Evolutionary conservation across 37 sponge, comb jelly and placozoan species (phyloP).

Genomic region (Bolinopsis microptera): DNA sequence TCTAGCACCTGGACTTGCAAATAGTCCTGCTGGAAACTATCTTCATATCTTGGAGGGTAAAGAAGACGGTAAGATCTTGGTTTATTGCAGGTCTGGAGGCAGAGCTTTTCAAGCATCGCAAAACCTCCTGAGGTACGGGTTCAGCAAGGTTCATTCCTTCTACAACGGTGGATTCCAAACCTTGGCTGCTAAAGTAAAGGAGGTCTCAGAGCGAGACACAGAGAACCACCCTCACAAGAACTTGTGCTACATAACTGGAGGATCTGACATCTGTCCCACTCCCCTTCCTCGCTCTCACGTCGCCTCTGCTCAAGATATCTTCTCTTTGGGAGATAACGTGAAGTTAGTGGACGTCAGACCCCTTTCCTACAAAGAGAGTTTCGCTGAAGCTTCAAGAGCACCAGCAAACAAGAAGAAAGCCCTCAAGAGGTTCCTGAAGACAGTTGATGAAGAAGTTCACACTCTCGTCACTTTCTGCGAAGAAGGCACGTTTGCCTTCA

Average conservation of each 20-base stretch:
- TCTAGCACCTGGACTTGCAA: constrained; percentile 17
- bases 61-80: background rate
- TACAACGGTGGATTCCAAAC: constrained; percentile 36
- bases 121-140: constrained; percentile 34
- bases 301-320: background rate
- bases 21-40: background rate
- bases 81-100: constrained; percentile 44
- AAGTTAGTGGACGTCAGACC: constrained; percentile 50
- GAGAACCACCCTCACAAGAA: background rate
- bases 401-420: background rate
- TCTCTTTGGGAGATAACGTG: background rate
- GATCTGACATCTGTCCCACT: constrained; percentile 33
- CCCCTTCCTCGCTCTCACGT: background rate
- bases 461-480: constrained; percentile 12
- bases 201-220: background rate
- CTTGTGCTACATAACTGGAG: constrained; percentile 2
- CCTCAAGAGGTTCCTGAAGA: constrained; percentile 41
- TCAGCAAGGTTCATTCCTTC: constrained; percentile 12
- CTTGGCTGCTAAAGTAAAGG: background rate
- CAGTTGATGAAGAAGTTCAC: background rate
- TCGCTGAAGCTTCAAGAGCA: background rate
- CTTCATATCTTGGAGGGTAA: background rate
- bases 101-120: constrained; percentile 22
- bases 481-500: background rate
- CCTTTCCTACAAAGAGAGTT: background rate